Conservation (phyloP, 2,113 vertebrate species). For the Periophthalmodon schlosseri region DNA sequence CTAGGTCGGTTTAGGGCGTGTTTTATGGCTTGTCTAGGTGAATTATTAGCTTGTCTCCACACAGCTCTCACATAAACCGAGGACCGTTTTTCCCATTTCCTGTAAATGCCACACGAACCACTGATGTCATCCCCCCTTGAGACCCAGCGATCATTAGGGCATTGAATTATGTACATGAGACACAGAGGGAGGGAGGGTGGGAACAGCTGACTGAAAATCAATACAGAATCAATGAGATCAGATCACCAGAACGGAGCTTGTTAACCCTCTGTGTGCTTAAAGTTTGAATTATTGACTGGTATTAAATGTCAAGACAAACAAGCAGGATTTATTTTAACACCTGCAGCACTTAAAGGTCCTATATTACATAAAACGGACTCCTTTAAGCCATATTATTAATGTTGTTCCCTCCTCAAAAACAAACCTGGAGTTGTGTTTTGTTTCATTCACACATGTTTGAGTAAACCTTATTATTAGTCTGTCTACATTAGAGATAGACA, state of each 20-base stretch:
- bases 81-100: conserved; percentile 34
- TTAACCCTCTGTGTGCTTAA: conserved; percentile 15
- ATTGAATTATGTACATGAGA: conserved; percentile 47
- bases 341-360: neutral
- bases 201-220: conserved; percentile 59
- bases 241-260: conserved; percentile 3
- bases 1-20: neutral
- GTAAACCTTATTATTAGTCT: too few relatives aligned
- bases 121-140: conserved; percentile 63
- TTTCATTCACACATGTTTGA: too few relatives aligned
- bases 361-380: too few relatives aligned
- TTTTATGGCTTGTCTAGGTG: neutral
- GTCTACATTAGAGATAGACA: too few relatives aligned
- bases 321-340: neutral
- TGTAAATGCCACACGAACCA: conserved; percentile 42
- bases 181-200: conserved; percentile 9
- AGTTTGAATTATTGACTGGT: neutral
- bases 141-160: conserved; percentile 51
- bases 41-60: conserved; percentile 34
- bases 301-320: neutral
- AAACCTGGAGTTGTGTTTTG: too few relatives aligned
- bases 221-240: conserved; percentile 23
- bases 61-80: neutral
- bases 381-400: too few relatives aligned
- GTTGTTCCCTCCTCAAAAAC: too few relatives aligned